Percentiles rank a stretch among this genome's conserved stretches.
Evolutionary conservation across 2,113 vertebrate species (phyloP).

Genomic region (Halcyon malimbica): DNA sequence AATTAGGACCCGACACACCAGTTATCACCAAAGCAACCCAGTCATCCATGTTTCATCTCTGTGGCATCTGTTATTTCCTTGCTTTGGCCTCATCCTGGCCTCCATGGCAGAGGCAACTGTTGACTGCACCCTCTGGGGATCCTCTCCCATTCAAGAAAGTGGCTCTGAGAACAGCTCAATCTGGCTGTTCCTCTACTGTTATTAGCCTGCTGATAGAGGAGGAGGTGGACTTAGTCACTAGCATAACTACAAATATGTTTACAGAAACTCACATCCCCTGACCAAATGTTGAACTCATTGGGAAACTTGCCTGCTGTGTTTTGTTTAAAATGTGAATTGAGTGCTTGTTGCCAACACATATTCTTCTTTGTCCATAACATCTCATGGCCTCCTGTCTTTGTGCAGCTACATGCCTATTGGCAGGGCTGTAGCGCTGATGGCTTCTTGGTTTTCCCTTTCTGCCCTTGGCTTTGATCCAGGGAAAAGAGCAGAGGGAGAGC

Average conservation of each 20-base stretch:
- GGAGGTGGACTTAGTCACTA: background rate
- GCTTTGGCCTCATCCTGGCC: background rate
- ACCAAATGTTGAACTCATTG: background rate
- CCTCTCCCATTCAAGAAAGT: background rate
- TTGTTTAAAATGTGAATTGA: background rate
- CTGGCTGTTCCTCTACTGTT: background rate
- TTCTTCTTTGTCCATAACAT: background rate
- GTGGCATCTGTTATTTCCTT: background rate
- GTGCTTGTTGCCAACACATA: fast-evolving
- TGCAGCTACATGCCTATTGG: background rate
- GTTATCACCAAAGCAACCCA: background rate
- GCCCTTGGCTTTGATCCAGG: background rate
- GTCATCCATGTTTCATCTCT: background rate
- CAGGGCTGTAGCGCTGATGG: background rate
- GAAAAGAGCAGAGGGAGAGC: background rate
- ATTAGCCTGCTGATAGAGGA: background rate
- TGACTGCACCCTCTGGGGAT: background rate
- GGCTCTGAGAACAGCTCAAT: background rate
- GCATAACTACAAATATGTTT: background rate
- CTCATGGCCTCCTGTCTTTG: background rate
- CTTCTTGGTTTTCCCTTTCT: background rate
- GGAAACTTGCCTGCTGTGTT: background rate
- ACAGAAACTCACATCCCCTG: background rate
- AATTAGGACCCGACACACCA: background rate
- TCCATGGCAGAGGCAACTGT: background rate